Percentiles rank a stretch among this genome's conserved stretches.
Conservation (phyloP, 2,888 invertebrate species). For the Scaptodrosophila latifasciaeformis region DNA sequence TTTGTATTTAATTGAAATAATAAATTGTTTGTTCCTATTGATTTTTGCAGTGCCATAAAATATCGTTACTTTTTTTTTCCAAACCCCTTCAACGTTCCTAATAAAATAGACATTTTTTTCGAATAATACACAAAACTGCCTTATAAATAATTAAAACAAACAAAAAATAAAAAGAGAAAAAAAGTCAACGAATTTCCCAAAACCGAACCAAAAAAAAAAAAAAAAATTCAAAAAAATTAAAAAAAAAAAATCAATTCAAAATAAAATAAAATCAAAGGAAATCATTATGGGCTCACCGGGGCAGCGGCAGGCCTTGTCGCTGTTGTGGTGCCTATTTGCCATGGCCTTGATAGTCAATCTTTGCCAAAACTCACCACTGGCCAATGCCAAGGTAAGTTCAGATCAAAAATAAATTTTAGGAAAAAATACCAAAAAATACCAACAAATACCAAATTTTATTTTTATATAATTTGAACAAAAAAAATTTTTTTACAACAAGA, state of each 20-base stretch:
- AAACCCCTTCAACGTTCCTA: conserved; percentile 19
- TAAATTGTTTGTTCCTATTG: conserved; percentile 2
- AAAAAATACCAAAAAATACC: no score
- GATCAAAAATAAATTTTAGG: not conserved
- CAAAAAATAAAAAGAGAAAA: conserved; percentile 17
- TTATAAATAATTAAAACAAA: conserved; percentile 23
- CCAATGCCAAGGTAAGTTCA: conserved; percentile 56
- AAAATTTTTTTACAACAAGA: no score
- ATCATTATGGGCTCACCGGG: conserved; percentile 52
- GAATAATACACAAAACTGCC: conserved; percentile 53
- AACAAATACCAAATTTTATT: no score
- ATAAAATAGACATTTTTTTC: conserved; percentile 29
- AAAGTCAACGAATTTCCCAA: no score
- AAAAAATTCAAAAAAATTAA: not conserved
- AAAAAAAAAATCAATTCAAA: conserved; percentile 9
- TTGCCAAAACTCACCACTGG: conserved; percentile 45
- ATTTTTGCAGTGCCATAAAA: conserved; percentile 50
- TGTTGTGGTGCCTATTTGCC: conserved; percentile 53
- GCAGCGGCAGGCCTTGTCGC: conserved; percentile 50
- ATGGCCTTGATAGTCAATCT: conserved; percentile 45
- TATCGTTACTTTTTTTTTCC: conserved; percentile 31
- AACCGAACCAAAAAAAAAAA: conserved; percentile 5
- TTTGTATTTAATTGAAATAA: no score
- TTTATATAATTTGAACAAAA: no score
- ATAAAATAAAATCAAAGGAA: no score